Conservation (phyloP, 2,888 invertebrate genomes). For the Anticlea derivata region DNA sequence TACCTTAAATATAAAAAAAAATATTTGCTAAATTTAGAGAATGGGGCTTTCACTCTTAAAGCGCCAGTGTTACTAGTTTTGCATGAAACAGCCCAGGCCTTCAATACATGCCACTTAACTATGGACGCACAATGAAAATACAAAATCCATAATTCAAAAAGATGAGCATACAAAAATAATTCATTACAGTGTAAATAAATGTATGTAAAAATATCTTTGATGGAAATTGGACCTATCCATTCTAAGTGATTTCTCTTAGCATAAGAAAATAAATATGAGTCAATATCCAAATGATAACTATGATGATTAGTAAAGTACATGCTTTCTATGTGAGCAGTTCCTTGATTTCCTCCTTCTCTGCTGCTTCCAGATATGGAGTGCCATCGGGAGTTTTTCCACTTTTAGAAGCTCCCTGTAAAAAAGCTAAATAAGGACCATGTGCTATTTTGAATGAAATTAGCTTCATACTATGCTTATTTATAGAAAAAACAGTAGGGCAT, state of each 20-base stretch:
- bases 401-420: slow-evolving; percentile 90
- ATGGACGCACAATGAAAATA: slow-evolving; percentile 69
- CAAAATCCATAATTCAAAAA: slow-evolving; percentile 54
- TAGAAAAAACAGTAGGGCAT: too few species aligned
- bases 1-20: slow-evolving; percentile 72
- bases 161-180: slow-evolving; percentile 79
- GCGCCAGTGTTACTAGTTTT: slow-evolving; percentile 28
- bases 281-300: slow-evolving; percentile 44
- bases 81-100: slow-evolving; percentile 48
- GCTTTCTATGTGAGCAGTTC: slow-evolving; percentile 82
- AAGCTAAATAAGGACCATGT: not conserved
- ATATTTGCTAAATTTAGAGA: slow-evolving; percentile 70
- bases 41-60: slow-evolving; percentile 56
- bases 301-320: slow-evolving; percentile 33
- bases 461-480: not conserved
- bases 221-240: slow-evolving; percentile 57
- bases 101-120: slow-evolving; percentile 55
- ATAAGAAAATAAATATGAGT: slow-evolving; percentile 62
- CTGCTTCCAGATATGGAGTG: slow-evolving; percentile 92
- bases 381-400: slow-evolving; percentile 94
- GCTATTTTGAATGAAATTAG: not conserved
- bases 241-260: slow-evolving; percentile 61
- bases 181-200: slow-evolving; percentile 78
- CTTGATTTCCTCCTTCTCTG: slow-evolving; percentile 96
- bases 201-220: slow-evolving; percentile 77